Percentiles rank a stretch among this genome's conserved stretches.
Conservation (phyloP, 2,797 vertebrate species). For the Eidolon dupreanum region DNA sequence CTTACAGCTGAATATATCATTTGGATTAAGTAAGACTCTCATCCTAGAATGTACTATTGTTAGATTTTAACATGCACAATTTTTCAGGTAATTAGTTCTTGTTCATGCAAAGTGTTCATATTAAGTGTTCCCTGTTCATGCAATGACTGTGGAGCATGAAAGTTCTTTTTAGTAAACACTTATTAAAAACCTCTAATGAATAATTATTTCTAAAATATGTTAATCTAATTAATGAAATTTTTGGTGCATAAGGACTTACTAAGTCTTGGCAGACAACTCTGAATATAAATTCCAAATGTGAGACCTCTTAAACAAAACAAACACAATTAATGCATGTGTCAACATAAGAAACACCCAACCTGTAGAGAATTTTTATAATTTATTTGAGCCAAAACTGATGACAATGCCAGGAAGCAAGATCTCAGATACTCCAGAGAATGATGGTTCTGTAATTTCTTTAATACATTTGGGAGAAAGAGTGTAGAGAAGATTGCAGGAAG, state of each 20-base stretch:
- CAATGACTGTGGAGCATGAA: neutral
- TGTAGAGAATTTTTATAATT: too few relatives aligned
- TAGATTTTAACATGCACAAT: neutral
- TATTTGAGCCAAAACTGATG: too few relatives aligned
- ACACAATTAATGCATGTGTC: neutral
- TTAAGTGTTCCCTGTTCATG: neutral
- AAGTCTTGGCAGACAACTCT: neutral
- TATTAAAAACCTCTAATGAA: neutral
- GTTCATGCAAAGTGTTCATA: neutral
- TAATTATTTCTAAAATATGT: neutral
- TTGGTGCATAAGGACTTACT: neutral
- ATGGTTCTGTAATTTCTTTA: too few relatives aligned
- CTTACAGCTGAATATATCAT: neutral
- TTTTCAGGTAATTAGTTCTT: neutral
- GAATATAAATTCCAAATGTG: neutral
- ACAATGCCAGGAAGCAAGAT: too few relatives aligned
- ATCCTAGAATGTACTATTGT: neutral
- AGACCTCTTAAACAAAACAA: neutral
- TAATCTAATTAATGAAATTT: neutral
- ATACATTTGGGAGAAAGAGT: too few relatives aligned
- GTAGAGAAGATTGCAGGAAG: too few relatives aligned
- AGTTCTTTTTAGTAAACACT: neutral
- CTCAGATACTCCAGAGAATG: too few relatives aligned
- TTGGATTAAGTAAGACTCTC: neutral
- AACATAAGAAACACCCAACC: too few relatives aligned